Conservation (phyloP, 1,140 invertebrate species). For the Drosophila tsacasi region DNA sequence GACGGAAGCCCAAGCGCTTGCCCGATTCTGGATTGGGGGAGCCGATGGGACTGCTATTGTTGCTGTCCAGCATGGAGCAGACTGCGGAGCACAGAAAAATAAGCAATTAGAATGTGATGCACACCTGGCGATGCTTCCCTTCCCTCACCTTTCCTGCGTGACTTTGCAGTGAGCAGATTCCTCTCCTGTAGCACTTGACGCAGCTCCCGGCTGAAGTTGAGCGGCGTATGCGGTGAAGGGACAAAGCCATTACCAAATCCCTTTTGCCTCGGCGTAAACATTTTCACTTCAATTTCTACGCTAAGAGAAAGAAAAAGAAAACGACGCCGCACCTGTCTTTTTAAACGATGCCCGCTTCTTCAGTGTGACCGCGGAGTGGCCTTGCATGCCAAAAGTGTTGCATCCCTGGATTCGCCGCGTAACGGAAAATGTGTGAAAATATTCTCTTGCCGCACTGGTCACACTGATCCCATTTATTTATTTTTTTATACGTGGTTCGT, state of each 20-base stretch:
- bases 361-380: neutral
- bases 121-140: constrained; percentile 41
- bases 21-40: constrained; percentile 84
- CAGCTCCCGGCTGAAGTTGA: constrained; percentile 87
- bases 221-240: constrained; percentile 80
- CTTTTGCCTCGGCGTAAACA: constrained; percentile 69
- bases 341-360: constrained; percentile 51
- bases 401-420: neutral
- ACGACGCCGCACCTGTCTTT: constrained; percentile 71
- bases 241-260: constrained; percentile 18
- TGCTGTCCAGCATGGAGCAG: constrained; percentile 68
- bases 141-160: constrained; percentile 86
- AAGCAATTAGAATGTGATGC: neutral
- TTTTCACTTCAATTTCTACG: constrained; percentile 34
- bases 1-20: constrained; percentile 85
- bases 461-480: constrained; percentile 55
- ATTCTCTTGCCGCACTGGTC: neutral
- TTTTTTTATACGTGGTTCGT: constrained; percentile 77
- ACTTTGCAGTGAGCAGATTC: constrained; percentile 88
- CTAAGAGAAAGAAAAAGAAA: constrained; percentile 28
- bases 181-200: constrained; percentile 87
- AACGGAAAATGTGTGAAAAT: neutral
- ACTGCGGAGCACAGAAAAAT: constrained; percentile 19
- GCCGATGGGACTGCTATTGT: constrained; percentile 69
- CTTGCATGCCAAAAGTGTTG: neutral